A percentile compares a stretch with the other conserved stretches of the same genome.
Conservation (phyloP, 2,797 vertebrate species). For the Pangasius macronema region DNA sequence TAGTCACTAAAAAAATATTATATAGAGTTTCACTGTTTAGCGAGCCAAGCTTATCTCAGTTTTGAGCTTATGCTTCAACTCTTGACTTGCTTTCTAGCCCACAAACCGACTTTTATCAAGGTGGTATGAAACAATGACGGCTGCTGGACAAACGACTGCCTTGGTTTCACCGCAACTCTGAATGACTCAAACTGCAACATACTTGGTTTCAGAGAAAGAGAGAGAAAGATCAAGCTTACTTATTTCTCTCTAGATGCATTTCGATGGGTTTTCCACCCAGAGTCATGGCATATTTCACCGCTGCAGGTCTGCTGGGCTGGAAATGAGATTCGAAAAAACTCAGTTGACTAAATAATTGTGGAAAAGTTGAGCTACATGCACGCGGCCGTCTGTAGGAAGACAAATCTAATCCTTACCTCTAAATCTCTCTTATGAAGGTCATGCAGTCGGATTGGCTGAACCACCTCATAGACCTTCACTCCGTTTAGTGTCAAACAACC, state of each 20-base stretch:
- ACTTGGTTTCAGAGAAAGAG: background rate
- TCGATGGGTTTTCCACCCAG: constrained; percentile 69
- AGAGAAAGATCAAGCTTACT: constrained; percentile 58
- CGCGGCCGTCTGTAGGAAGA: background rate
- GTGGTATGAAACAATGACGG: background rate
- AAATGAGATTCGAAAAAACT: background rate
- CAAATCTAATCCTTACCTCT: constrained; percentile 59
- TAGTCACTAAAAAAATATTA: background rate
- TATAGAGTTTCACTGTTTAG: background rate
- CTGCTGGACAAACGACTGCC: background rate
- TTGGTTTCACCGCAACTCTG: background rate
- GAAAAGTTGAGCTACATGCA: background rate
- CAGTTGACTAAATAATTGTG: background rate
- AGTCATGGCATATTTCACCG: constrained; percentile 68
- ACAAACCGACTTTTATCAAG: background rate
- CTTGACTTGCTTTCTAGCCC: background rate
- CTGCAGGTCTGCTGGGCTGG: constrained; percentile 64
- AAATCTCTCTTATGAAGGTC: constrained; percentile 68
- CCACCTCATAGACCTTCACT: constrained; percentile 68
- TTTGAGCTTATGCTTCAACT: background rate
- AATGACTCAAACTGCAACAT: too few species aligned
- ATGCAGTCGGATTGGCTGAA: constrained; percentile 73
- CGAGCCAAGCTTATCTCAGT: background rate
- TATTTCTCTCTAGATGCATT: constrained; percentile 73
- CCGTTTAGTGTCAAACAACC: constrained; percentile 62